Base-by-base conservation (phyloP, 2,888 invertebrate genomes). In the Strigamia transsilvanica region DNA sequence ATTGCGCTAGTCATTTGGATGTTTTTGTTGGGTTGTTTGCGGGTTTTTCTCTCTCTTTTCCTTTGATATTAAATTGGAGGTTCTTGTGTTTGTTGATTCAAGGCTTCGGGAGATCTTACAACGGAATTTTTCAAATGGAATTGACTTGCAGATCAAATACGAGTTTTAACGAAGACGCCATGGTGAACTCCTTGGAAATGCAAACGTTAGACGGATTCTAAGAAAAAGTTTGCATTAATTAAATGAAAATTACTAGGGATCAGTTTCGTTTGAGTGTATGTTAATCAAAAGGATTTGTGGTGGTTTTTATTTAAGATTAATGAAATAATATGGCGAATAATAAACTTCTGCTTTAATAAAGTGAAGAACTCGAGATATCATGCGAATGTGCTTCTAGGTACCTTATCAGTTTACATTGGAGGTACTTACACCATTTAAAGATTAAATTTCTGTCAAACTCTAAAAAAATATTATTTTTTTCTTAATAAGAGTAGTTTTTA, bases 131-230 rank as follows among this genome's bases (percentile, higher is more conserved):
- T 56, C 56, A 56, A 18, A 9, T 18, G n/a, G 15, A 18, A 18
- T 56, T 56, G 56, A 56, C 56, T 56, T 56, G 56, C 56, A 56
- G 56, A 56, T 56, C 56, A 56, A 56, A 56, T 56, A 56, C 15
- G 18, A 56, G n/a, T 56, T n/a, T 56, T 56, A 56, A 56, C 56
- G 56, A 56, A 56, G 56, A 18, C 56, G 15, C 56, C 5, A 56
- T 7, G 10, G 56, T 56, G 5, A 56, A 56, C 56, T 56, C n/a
- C n/a, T 18, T 56, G 18, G 6, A 56, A 56, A 18, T 56, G 56
- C 18, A 18, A 56, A 18, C 18, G 2, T 18, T 56, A 4, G 56
- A 18, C 12, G n/a, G n/a, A 15, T 46, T 46, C 46, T 0, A 12
- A 15, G 56, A 56, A 56, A 56, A 56, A 56, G 56, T 56, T 56